phyloP scores from a whole-genome alignment of 2,797 vertebrate genomes.

The Taenioides sp. region DNA sequence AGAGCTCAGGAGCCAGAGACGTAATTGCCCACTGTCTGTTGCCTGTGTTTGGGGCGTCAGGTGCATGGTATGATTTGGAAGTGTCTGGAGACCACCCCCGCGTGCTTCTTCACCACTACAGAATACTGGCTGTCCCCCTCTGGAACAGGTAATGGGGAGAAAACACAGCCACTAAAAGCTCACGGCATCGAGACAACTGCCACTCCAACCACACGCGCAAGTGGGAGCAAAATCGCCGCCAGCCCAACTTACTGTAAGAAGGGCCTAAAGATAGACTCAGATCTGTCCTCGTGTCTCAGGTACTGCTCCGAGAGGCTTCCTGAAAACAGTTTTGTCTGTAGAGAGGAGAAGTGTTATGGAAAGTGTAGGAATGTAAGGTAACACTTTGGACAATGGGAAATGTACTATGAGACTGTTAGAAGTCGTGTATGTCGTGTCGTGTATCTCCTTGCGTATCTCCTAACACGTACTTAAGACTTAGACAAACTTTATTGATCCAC shows the following conservation, averaged over 20 bases:
- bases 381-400: no score
- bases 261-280: constrained; percentile 48
- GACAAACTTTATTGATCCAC: no score
- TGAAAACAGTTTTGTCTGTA: neutral
- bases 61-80: constrained; percentile 71
- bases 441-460: no score
- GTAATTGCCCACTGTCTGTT: constrained; percentile 73
- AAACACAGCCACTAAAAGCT: constrained; percentile 67
- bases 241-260: constrained; percentile 27
- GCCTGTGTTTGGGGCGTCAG: constrained; percentile 65
- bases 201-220: constrained; percentile 50
- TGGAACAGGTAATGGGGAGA: constrained; percentile 57
- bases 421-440: no score
- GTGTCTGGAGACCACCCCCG: constrained; percentile 68
- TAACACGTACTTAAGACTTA: no score
- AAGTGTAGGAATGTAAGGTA: neutral
- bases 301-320: constrained; percentile 17
- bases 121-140: constrained; percentile 58
- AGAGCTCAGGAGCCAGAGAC: constrained; percentile 40
- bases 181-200: constrained; percentile 62
- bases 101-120: constrained; percentile 46
- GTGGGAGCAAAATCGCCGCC: constrained; percentile 38
- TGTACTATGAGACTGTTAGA: no score
- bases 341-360: neutral
- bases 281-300: constrained; percentile 38